Evolutionary conservation across 2,797 vertebrate genomes (phyloP).

Genomic region (Coregonus sp.): DNA sequence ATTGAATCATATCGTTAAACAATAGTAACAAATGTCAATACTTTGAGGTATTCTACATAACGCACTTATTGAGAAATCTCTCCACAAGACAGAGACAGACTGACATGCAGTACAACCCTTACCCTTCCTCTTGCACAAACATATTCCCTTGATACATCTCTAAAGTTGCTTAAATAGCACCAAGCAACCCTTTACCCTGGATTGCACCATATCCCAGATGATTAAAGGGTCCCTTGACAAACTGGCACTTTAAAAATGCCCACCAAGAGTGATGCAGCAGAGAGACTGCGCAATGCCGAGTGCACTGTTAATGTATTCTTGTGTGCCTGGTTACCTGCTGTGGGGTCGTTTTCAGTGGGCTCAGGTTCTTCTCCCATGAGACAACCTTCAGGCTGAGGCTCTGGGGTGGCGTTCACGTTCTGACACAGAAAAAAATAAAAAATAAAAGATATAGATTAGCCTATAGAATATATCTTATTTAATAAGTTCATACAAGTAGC

Average conservation of each 20-base stretch:
- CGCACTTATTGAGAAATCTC: too few relatives aligned
- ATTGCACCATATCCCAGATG: conserved; percentile 13
- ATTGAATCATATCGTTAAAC: too few relatives aligned
- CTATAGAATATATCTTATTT: not conserved
- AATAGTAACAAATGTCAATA: too few relatives aligned
- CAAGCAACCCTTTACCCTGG: not conserved
- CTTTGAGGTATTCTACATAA: too few relatives aligned
- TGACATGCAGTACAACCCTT: not conserved
- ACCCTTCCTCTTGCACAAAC: conserved; percentile 32
- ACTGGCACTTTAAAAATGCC: not conserved
- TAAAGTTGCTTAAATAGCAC: conserved; percentile 47
- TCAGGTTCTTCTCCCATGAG: conserved; percentile 53
- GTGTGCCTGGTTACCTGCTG: conserved; percentile 54
- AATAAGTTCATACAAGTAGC: not conserved
- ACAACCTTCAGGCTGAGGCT: conserved; percentile 67
- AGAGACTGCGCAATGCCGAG: too few relatives aligned
- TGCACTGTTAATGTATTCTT: not conserved
- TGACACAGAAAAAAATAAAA: conserved; percentile 39
- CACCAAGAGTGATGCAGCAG: not conserved
- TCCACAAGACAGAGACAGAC: too few relatives aligned
- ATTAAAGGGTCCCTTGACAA: not conserved
- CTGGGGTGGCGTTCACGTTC: conserved; percentile 70
- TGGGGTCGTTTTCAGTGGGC: conserved; percentile 34
- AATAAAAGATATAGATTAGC: not conserved
- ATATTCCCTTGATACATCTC: conserved; percentile 35